A percentile compares a stretch with the other conserved stretches of the same genome.
Evolutionary conservation across 2,113 vertebrate species (phyloP).

Genomic region (Poeciliopsis retropinna): DNA sequence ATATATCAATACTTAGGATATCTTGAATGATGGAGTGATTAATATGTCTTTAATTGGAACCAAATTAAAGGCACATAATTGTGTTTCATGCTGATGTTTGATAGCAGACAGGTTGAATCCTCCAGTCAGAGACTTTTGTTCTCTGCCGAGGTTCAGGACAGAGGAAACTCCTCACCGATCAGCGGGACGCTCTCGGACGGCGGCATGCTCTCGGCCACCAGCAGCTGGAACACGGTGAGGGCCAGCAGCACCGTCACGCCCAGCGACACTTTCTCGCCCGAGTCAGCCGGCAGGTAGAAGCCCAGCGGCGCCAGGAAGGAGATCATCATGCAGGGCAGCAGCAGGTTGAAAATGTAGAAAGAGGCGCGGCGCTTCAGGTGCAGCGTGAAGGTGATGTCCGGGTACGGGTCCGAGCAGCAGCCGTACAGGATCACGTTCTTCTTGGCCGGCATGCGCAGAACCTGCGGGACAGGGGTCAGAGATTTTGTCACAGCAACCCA

Average conservation of each 20-base stretch:
- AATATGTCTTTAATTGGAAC: too few relatives aligned
- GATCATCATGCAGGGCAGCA: conserved; percentile 93
- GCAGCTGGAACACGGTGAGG: conserved; percentile 95
- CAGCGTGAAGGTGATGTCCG: conserved; percentile 90
- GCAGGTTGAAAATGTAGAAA: conserved; percentile 94
- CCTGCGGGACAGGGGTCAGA: conserved; percentile 27
- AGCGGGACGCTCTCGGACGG: conserved; percentile 95
- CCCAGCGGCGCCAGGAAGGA: conserved; percentile 90
- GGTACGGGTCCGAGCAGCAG: conserved; percentile 93
- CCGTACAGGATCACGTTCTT: conserved; percentile 87
- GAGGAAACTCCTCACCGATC: conserved; percentile 80
- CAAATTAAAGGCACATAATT: too few relatives aligned
- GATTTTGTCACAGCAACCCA: background rate
- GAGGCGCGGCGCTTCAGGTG: conserved; percentile 87
- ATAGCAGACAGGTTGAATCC: too few relatives aligned
- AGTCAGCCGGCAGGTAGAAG: conserved; percentile 92
- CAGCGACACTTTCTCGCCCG: conserved; percentile 93
- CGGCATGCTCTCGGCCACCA: conserved; percentile 99
- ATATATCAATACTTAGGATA: too few relatives aligned
- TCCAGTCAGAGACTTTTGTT: too few relatives aligned
- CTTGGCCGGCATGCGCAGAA: conserved; percentile 88
- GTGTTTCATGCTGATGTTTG: too few relatives aligned
- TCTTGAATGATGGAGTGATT: too few relatives aligned
- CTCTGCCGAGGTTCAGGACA: too few relatives aligned
- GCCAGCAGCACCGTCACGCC: conserved; percentile 95